Evolutionary conservation across 30 jellyfish, hydroid and myxozoan genomes (phyloP), one percentile per base, ranked within the genome.

Genomic region (Aurelia coerulea): DNA sequence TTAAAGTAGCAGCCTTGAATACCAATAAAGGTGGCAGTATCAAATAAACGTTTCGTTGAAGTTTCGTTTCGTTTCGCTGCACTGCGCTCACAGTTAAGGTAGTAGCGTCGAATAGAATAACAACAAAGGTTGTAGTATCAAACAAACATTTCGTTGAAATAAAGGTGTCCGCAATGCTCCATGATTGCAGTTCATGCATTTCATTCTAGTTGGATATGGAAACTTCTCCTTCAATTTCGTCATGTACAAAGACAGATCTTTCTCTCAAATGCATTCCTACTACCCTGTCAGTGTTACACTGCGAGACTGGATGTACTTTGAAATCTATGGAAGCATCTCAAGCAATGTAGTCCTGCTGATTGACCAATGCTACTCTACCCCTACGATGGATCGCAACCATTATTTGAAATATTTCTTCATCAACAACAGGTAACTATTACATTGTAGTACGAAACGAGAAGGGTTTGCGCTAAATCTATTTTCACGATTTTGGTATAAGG

Each of bases 331-430:
- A 29, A 76, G 76, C 74, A 54, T 32, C 13, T 58, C 87, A 0
- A 76, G 76, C 76, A 76, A 34, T 29, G 34, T 35, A 9, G 76
- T 76, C n/a, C 29, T 60, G 17, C 63, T 76, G n/a, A 60, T 76
- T 58, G 87, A 76, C 23, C 87, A 76, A 16, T 76, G 87, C 76
- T 76, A 52, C 62, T 58, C 87, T 35, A 76, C 87, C 10, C 87
- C 87, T 7, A 76, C 76, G 0, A 76, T 76, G 87, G 76, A 76
- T 29, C 32, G 76, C 32, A 60, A 76, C 37, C 76, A 60, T 34
- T 60, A 56, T 17, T 6, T 53, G 75, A 76, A 76, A 34, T 76
- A 76, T 50, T 1, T n/a, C 71, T 76, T 76, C 78, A 76, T 76
- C 37, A 60, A 76, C 71, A 76, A 76, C 71, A 76, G 87, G 87